A percentile compares a stretch with the other conserved stretches of the same genome.
Evolutionary conservation across 2,113 vertebrate genomes (phyloP).

Genomic region (Ranitomeya variabilis): DNA sequence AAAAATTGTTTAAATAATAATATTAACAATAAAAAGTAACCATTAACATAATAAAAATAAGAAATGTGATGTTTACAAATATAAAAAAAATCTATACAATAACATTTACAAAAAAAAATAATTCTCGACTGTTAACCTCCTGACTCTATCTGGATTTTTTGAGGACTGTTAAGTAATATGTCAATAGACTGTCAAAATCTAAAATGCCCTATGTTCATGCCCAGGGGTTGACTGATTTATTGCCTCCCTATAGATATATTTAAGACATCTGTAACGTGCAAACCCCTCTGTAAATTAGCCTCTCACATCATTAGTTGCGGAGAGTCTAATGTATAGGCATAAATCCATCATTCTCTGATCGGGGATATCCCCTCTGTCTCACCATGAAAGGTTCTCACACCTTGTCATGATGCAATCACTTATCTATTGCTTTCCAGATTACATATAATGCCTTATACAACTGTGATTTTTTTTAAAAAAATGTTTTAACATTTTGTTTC

Average conservation of each 20-base stretch:
- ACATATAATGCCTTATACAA: background rate
- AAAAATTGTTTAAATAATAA: no score
- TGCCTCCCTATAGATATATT: constrained; percentile 33
- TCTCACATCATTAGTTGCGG: constrained; percentile 46
- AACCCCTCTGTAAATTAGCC: constrained; percentile 47
- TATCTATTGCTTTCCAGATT: background rate
- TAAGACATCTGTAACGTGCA: constrained; percentile 24
- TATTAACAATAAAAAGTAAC: no score
- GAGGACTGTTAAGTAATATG: constrained; percentile 34
- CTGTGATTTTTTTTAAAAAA: background rate
- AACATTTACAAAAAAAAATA: no score
- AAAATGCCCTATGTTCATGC: constrained; percentile 19
- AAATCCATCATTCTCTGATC: constrained; percentile 32
- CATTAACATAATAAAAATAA: no score
- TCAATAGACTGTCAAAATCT: constrained; percentile 21
- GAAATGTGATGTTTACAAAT: no score
- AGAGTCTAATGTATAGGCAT: constrained; percentile 24
- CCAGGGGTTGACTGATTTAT: constrained; percentile 23
- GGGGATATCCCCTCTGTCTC: background rate
- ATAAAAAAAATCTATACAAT: no score
- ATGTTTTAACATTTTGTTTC: background rate
- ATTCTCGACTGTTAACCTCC: background rate
- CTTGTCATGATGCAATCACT: background rate
- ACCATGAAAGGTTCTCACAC: background rate
- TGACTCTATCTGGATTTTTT: background rate